These are phyloP conservation scores for Baronia brevicornis DNA, from an alignment of 2,888 invertebrate species.

Conservation along the genomic window DNA sequence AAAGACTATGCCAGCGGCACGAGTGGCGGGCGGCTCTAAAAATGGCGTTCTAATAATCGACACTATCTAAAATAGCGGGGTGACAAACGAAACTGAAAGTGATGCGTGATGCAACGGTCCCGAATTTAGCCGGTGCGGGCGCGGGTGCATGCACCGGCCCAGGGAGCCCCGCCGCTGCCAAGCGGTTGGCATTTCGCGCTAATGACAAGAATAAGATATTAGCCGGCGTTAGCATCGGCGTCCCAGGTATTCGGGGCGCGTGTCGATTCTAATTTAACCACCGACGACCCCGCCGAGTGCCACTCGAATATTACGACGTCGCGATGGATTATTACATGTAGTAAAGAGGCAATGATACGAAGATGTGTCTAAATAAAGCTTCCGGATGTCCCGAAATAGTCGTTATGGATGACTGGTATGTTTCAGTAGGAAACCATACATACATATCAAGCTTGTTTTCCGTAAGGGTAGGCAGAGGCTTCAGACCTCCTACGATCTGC, in stretches of 20 bases:
- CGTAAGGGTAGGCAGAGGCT: too few species aligned
- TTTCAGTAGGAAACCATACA: too few species aligned
- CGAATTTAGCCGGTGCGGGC: slow-evolving; percentile 64
- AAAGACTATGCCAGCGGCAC: slow-evolving; percentile 34
- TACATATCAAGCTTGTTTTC: too few species aligned
- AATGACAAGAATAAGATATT: slow-evolving; percentile 75
- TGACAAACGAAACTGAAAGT: slow-evolving; percentile 74
- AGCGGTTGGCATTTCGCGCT: slow-evolving; percentile 72
- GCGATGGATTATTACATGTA: too few species aligned
- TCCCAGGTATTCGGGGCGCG: slow-evolving; percentile 52
- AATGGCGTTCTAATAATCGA: slow-evolving; percentile 70
- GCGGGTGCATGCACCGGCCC: slow-evolving; percentile 53
- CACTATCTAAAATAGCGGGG: slow-evolving; percentile 70
- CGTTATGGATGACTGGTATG: too few species aligned
- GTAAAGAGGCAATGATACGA: too few species aligned
- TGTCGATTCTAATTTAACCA: slow-evolving; percentile 50
- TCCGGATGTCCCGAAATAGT: too few species aligned
- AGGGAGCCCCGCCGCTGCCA: slow-evolving; percentile 52
- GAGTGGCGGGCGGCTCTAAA: slow-evolving; percentile 51
- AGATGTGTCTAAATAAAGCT: too few species aligned
- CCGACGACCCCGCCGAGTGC: slow-evolving; percentile 18
- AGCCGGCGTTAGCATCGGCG: slow-evolving; percentile 40
- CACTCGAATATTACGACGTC: slow-evolving; percentile 23
- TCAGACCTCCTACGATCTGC: too few species aligned
- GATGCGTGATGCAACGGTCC: slow-evolving; percentile 71